Evolutionary conservation across 1,140 invertebrate genomes (phyloP).

Genomic region (Neodiprion fabricii): DNA sequence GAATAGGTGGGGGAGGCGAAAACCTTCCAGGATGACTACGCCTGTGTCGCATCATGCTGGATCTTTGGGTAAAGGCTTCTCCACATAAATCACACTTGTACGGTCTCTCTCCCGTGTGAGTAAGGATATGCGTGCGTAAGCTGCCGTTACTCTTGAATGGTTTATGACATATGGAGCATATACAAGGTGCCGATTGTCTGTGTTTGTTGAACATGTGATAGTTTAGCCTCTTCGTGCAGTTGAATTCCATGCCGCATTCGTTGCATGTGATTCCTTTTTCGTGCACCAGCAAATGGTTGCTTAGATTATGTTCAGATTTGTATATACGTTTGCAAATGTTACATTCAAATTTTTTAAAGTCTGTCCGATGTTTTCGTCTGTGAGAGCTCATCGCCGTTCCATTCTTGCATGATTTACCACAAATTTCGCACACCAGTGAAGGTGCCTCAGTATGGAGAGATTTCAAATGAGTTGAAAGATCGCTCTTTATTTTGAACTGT

Average conservation of each 20-base stretch:
- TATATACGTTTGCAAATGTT: slow-evolving; percentile 55
- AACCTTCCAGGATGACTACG: slow-evolving; percentile 17
- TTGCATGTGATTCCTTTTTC: slow-evolving; percentile 59
- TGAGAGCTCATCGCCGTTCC: neutral
- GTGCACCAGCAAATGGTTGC: slow-evolving; percentile 52
- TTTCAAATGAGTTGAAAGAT: slow-evolving; percentile 29
- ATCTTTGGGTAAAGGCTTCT: slow-evolving; percentile 66
- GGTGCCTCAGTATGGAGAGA: neutral
- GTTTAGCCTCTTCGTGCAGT: slow-evolving; percentile 52
- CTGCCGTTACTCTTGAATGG: slow-evolving; percentile 65
- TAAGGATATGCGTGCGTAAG: slow-evolving; percentile 68
- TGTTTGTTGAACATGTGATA: slow-evolving; percentile 65
- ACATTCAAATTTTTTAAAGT: slow-evolving; percentile 39
- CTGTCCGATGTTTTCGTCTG: neutral
- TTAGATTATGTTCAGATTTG: slow-evolving; percentile 35
- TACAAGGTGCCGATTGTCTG: slow-evolving; percentile 52
- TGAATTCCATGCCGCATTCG: slow-evolving; percentile 67
- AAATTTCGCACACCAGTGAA: neutral
- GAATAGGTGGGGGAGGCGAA: slow-evolving; percentile 9
- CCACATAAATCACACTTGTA: slow-evolving; percentile 67
- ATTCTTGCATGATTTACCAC: neutral
- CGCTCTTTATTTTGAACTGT: slow-evolving; percentile 38
- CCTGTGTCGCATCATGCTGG: slow-evolving; percentile 32
- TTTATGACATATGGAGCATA: slow-evolving; percentile 56
- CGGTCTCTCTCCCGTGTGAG: slow-evolving; percentile 68